Evolutionary conservation across 2,888 invertebrate genomes (phyloP), one percentile per base, ranked within the genome.

Genomic region (Hedychridium roseum): DNA sequence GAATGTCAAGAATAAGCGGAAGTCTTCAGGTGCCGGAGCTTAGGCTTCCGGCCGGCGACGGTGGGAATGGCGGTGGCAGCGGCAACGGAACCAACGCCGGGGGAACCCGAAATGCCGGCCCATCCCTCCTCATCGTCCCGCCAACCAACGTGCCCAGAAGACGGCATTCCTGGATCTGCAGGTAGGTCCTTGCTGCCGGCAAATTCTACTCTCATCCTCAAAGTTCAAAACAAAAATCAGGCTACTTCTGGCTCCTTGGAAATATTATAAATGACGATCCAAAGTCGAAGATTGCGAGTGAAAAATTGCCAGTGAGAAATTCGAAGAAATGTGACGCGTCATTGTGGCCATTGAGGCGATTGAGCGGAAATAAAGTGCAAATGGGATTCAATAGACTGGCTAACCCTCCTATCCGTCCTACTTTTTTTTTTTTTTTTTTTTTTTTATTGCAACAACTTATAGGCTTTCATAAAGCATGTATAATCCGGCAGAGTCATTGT

Each of bases 141-240:
- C 81, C 83, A 26, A 80, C 82, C 23, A 81, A 79, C 30, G 82
- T 83, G 69, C 86, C 87, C 15, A 81, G 87, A 45, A 82, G 89
- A 41, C 80, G 89, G 58, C 89, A 89, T 77, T 89, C 89, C 55
- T 89, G 89, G 89, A 89, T 89, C 73, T 88, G 88, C 76, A 82
- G 89, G 89, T 89, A 80, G 86, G 88, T 81, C 31, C 17, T 12
- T 32, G 12, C 17, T 5, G 9, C 5, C 9, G 5, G 5, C 9
- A 6, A 23, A 23, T 5, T 6, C 5, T 23, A 6, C 5, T 23
- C 5, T 23, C 5, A 5, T 23, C 9, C 9, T 23, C 23, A 23
- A 6, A 23, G 9, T 6, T 6, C 9, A 6, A 9, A 23, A 23
- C 5, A 9, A 23, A 23, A 23, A 23, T 9, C 9, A 5, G 23